Conservation (phyloP, 2,797 vertebrate species). For the Darevskia mixta region DNA sequence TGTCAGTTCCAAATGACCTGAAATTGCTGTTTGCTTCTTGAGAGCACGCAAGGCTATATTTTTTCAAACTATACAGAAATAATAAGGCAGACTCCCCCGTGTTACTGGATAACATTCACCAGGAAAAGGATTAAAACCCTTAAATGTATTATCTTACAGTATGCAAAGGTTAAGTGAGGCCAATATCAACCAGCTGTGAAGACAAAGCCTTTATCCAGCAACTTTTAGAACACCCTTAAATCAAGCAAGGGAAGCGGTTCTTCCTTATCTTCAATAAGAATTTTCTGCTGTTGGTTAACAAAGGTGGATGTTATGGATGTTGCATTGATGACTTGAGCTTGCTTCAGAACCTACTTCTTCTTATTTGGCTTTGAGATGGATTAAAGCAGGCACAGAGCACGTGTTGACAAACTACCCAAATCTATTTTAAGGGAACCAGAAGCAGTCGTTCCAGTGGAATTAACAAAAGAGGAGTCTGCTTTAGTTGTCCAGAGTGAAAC, state of each 20-base stretch:
- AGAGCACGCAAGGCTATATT: not conserved
- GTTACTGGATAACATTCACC: not conserved
- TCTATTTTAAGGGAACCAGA: not conserved
- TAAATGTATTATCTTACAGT: not conserved
- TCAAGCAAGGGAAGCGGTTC: not conserved
- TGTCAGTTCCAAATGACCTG: not conserved
- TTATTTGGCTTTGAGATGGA: not conserved
- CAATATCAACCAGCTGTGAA: not conserved
- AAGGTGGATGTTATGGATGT: not conserved
- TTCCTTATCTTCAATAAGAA: not conserved
- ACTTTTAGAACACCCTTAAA: not conserved
- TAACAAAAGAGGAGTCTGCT: not conserved
- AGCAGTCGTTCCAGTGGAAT: not conserved
- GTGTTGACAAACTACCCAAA: not conserved
- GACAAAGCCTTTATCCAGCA: not conserved
- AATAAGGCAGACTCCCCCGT: not conserved
- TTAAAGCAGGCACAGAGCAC: not conserved
- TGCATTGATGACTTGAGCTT: not conserved
- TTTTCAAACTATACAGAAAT: not conserved
- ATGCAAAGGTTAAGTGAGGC: not conserved
- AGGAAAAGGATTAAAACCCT: not conserved
- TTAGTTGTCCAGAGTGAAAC: not conserved
- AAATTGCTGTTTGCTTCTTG: not conserved
- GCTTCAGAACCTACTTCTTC: not conserved
- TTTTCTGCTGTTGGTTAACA: not conserved